A percentile compares a stretch with the other conserved stretches of the same genome.
These are phyloP conservation scores for Paratilapia polleni DNA, from an alignment of 2,113 vertebrate genomes.

Conservation along the genomic window DNA sequence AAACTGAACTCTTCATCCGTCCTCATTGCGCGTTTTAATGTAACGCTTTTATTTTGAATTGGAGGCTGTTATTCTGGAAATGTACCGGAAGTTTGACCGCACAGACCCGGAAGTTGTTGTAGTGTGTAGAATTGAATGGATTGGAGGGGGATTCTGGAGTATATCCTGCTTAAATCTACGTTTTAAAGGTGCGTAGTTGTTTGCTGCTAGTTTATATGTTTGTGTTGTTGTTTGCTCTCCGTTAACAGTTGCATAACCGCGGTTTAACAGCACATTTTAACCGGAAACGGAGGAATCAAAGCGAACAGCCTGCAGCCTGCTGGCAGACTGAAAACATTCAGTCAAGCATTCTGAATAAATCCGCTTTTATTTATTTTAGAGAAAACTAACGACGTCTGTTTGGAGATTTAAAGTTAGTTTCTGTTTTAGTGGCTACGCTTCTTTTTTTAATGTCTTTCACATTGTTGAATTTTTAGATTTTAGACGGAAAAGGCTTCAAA, in stretches of 20 bases:
- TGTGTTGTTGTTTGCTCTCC: fast-evolving
- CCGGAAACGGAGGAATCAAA: neutral
- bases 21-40: neutral
- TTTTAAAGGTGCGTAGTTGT: neutral
- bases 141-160: neutral
- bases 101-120: conserved; percentile 18
- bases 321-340: neutral
- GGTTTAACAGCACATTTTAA: neutral
- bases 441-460: neutral
- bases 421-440: neutral
- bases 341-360: neutral
- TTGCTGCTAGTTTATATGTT: fast-evolving
- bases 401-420: neutral
- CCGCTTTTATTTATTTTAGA: neutral
- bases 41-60: conserved; percentile 13
- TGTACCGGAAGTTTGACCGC: neutral
- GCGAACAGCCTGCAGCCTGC: neutral
- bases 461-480: too few relatives aligned
- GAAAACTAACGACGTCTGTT: too few relatives aligned
- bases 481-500: too few relatives aligned
- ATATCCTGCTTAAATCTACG: neutral
- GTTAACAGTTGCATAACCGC: neutral
- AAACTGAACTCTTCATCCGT: too few relatives aligned
- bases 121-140: neutral
- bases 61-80: neutral